phyloP scores from a whole-genome alignment of 2,113 vertebrate species.

The Rana temporaria region DNA sequence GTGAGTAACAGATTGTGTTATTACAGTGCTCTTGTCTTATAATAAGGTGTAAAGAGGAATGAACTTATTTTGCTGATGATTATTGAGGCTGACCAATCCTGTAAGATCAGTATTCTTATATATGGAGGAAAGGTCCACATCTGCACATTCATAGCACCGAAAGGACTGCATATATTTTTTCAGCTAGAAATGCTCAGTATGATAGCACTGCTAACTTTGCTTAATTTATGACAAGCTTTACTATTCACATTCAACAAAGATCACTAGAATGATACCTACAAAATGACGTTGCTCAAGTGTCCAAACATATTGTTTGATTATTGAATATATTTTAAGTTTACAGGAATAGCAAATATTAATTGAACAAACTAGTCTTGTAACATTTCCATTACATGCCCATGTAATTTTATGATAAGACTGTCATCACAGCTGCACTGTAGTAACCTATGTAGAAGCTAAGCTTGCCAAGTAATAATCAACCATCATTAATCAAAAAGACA shows the following conservation, averaged over 20 bases:
- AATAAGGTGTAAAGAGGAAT: too few relatives aligned
- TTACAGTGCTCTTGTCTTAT: too few relatives aligned
- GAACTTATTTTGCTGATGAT: too few relatives aligned
- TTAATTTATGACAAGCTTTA: too few relatives aligned
- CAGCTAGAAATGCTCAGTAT: too few relatives aligned
- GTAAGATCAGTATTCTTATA: too few relatives aligned
- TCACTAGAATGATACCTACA: neutral
- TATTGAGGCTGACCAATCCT: too few relatives aligned
- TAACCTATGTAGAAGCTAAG: neutral
- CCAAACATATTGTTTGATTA: neutral
- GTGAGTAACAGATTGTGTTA: too few relatives aligned
- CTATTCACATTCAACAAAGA: neutral
- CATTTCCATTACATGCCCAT: neutral
- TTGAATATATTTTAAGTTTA: slow-evolving; percentile 3
- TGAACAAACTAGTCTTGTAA: neutral
- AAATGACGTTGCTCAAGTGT: neutral
- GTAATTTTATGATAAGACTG: slow-evolving; percentile 3
- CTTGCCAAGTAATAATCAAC: slow-evolving; percentile 44
- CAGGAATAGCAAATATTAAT: neutral
- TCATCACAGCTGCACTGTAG: neutral
- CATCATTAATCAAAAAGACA: slow-evolving; percentile 47
- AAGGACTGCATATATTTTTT: too few relatives aligned
- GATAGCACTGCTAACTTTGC: too few relatives aligned
- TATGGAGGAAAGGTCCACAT: too few relatives aligned
- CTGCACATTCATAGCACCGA: too few relatives aligned